Evolutionary conservation across 1,140 invertebrate species (phyloP), one percentile per base, ranked within the genome.

Genomic region (Panulirus ornatus): DNA sequence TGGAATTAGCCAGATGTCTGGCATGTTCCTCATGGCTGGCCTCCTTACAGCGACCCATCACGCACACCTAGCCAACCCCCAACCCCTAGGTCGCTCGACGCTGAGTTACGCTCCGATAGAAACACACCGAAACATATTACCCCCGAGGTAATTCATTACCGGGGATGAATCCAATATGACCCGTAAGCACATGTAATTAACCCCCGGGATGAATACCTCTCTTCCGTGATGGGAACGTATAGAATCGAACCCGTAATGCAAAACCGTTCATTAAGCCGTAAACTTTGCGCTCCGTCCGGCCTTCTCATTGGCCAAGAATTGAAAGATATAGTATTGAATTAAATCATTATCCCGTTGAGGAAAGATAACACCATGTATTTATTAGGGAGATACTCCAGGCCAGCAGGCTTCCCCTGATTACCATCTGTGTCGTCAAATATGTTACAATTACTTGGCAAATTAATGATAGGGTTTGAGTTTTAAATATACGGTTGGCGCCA

Each of bases 241-340:
- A 81, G 58, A 51, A 51, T 58, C 14, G 27, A 36, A 27, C 63
- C 63, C 1, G 63, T 73, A 71, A 71, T 34, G 5, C 34, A n/a
- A 84, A 38, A 71, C 63, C 63, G 42, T 16, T 84, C 44, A 84
- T 84, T 84, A 84, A 84, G 66, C 70, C 36, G 70, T 73, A 51
- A 51, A 22, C 66, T 51, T n/a, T n/a, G 19, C 63, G 27, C n/a
- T 40, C 22, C 63, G 38, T 71, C 83, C n/a, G 44, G n/a, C 44
- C 34, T 73, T 47, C 22, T 66, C 82, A 84, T 84, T 84, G 83
- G 70, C 66, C n/a, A 84, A 84, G 66, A 84, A 51, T 51, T 73
- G 83, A 73, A 73, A 84, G 83, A 84, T 73, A 73, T 84, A 73
- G 73, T 84, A 84, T 84, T 84, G 70, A 47, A 84, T 84, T 71